Evolutionary conservation across 2,113 vertebrate species (phyloP).

Genomic region (Pteruthius melanotis): DNA sequence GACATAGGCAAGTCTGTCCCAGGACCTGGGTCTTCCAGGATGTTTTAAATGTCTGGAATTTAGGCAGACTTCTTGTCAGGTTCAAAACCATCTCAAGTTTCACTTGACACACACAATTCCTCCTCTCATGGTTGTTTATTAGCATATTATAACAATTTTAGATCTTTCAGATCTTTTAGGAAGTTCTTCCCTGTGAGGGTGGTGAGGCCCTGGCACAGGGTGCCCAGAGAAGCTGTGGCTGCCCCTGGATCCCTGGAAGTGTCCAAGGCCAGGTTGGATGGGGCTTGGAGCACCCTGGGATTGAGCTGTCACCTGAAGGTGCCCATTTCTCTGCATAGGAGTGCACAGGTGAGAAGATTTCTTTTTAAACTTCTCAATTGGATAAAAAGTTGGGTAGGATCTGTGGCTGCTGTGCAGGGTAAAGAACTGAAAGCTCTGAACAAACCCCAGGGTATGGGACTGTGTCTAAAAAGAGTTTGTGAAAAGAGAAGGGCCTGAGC

Average conservation of each 20-base stretch:
- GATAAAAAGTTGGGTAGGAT: not conserved
- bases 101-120: not conserved
- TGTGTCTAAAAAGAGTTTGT: not conserved
- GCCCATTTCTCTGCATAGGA: not conserved
- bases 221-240: not conserved
- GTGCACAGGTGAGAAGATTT: not conserved
- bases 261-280: rapidly evolving
- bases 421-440: not conserved
- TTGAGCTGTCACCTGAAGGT: not conserved
- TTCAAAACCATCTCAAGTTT: not conserved
- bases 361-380: not conserved
- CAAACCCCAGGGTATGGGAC: too few relatives aligned
- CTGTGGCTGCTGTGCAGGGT: not conserved
- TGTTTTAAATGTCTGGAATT: not conserved
- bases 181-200: not conserved
- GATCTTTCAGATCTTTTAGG: not conserved
- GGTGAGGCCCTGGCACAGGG: rapidly evolving
- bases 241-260: not conserved
- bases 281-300: not conserved
- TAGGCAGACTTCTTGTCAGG: not conserved
- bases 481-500: not conserved
- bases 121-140: not conserved
- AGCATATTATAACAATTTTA: not conserved
- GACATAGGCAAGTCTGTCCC: not conserved
- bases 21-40: not conserved